These are phyloP conservation scores for Rotaria sp. DNA, from an alignment of 2,888 invertebrate genomes.

Conservation along the genomic window DNA sequence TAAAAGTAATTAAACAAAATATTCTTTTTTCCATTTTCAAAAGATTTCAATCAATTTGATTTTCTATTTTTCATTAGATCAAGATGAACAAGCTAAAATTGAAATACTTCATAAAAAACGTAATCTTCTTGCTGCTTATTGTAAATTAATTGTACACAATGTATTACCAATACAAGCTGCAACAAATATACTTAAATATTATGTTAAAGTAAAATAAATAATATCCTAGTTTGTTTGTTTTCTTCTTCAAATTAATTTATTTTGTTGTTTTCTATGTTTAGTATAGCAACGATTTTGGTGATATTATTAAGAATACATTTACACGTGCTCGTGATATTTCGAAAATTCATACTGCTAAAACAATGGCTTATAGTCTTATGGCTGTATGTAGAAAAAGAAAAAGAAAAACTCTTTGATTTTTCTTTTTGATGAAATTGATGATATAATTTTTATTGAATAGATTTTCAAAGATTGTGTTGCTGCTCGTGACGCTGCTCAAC, in stretches of 20 bases:
- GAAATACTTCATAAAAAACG: conserved; percentile 91
- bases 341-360: conserved; percentile 86
- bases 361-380: conserved; percentile 64
- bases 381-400: not conserved
- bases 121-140: conserved; percentile 89
- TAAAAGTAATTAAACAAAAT: not conserved
- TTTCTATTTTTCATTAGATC: not conserved
- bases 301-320: conserved; percentile 91
- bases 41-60: not conserved
- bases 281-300: conserved; percentile 96
- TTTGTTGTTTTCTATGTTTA: conserved; percentile 87
- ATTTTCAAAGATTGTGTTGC: not conserved
- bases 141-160: conserved; percentile 94
- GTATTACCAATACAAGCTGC: conserved; percentile 81
- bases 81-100: conserved; percentile 58
- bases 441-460: not conserved
- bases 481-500: not conserved
- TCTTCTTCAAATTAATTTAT: too few species aligned
- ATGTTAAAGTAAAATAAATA: conserved; percentile 65
- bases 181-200: conserved; percentile 92
- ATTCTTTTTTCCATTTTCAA: too few species aligned
- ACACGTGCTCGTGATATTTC: conserved; percentile 94
- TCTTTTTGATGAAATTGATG: not conserved
- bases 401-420: not conserved
- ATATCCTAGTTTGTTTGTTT: conserved; percentile 58